Evolutionary conservation across 2,888 invertebrate genomes (phyloP), one percentile per base, ranked within the genome.

Genomic region (Rhabditoides inermis): DNA sequence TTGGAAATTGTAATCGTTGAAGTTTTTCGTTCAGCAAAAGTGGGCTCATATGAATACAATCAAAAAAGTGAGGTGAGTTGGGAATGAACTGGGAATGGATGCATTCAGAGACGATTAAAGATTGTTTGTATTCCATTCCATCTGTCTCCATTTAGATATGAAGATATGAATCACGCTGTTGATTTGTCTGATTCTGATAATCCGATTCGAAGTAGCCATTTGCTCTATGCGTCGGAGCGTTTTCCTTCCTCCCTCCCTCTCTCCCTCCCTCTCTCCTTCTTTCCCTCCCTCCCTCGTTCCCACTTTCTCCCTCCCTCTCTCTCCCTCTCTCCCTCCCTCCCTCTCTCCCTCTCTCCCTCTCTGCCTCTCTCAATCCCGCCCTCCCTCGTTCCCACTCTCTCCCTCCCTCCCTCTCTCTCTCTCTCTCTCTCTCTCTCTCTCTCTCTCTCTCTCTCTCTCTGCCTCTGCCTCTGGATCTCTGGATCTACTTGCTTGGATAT

Each of bases 101-200:
- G n/a, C n/a, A n/a, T n/a, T n/a, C n/a, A n/a, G n/a, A n/a, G n/a
- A n/a, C n/a, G n/a, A n/a, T n/a, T n/a, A n/a, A n/a, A n/a, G n/a
- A n/a, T n/a, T n/a, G n/a, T n/a, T n/a, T n/a, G n/a, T n/a, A n/a
- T n/a, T n/a, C n/a, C n/a, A n/a, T n/a, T n/a, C n/a, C n/a, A n/a
- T n/a, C n/a, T n/a, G n/a, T n/a, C n/a, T n/a, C n/a, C n/a, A n/a
- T n/a, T 48, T 53, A 48, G 49, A 53, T 53, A 48, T 48, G 48
- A 48, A 53, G 49, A 44, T 39, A 48, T 48, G 48, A 35, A 37
- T 37, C n/a, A n/a, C n/a, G n/a, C n/a, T n/a, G n/a, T n/a, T n/a
- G n/a, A n/a, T n/a, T n/a, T n/a, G n/a, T n/a, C n/a, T n/a, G n/a
- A n/a, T n/a, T n/a, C n/a, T n/a, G n/a, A n/a, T n/a, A n/a, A n/a